phyloP scores from a whole-genome alignment of 2,113 vertebrate genomes.

The Corynorhinus townsendii region DNA sequence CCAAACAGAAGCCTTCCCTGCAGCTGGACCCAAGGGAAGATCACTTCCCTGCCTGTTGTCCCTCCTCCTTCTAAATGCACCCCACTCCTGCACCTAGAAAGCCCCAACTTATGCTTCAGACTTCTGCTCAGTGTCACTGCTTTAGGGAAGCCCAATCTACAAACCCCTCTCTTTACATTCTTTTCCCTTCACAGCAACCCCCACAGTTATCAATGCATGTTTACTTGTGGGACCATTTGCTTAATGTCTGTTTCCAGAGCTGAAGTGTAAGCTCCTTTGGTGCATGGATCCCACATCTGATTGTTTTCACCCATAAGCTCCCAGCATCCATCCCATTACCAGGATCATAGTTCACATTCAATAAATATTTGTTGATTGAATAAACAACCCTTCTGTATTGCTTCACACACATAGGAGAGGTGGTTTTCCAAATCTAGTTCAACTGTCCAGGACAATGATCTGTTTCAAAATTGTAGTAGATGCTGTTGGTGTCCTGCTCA shows the following conservation, averaged over 20 bases:
- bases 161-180: background rate
- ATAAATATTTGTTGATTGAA: conserved; percentile 29
- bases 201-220: background rate
- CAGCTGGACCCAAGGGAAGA: background rate
- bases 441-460: background rate
- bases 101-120: background rate
- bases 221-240: conserved; percentile 32
- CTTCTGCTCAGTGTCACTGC: background rate
- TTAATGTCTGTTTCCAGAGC: background rate
- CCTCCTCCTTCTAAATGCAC: background rate
- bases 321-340: background rate
- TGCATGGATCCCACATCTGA: background rate
- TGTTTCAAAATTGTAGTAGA: background rate
- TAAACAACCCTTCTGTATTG: background rate
- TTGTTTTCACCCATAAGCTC: background rate
- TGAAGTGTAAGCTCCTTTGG: conserved; percentile 20
- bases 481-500: background rate
- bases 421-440: background rate
- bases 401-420: background rate
- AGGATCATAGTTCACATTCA: background rate
- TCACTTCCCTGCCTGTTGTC: background rate
- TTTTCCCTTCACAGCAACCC: background rate
- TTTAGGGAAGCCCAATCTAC: background rate
- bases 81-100: background rate
- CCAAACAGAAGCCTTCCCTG: background rate